These are phyloP conservation scores for Drosophila falleni DNA, from an alignment of 2,888 invertebrate genomes.

Conservation along the genomic window DNA sequence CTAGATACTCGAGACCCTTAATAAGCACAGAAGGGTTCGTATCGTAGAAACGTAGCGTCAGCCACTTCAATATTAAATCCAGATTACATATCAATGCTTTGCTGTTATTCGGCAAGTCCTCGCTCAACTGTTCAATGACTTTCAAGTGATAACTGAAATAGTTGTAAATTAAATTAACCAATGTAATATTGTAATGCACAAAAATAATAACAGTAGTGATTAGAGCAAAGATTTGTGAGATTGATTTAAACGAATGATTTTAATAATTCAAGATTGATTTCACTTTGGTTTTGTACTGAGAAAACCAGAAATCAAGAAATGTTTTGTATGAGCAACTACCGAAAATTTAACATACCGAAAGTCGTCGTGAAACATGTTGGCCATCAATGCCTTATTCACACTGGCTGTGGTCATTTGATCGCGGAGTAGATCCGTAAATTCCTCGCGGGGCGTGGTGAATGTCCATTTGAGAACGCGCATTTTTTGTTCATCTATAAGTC, in stretches of 20 bases:
- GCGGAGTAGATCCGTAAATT: conserved; percentile 96
- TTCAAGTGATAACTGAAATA: conserved; percentile 94
- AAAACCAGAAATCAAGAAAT: too few relatives aligned
- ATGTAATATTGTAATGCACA: background rate
- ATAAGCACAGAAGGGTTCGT: conserved; percentile 98
- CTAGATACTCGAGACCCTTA: conserved; percentile 97
- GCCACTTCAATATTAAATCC: conserved; percentile 98
- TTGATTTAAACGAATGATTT: too few relatives aligned
- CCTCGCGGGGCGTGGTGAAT: conserved; percentile 96
- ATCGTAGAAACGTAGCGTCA: conserved; percentile 98
- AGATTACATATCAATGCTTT: conserved; percentile 94
- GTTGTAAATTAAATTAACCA: background rate
- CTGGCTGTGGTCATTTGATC: conserved; percentile 96
- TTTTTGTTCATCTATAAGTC: conserved; percentile 97
- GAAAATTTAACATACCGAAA: conserved; percentile 88
- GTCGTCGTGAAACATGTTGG: conserved; percentile 97
- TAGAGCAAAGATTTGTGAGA: too few relatives aligned
- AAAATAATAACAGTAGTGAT: too few relatives aligned
- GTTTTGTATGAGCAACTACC: too few relatives aligned
- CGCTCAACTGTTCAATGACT: conserved; percentile 95
- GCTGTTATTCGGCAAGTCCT: conserved; percentile 92
- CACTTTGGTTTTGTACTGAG: too few relatives aligned
- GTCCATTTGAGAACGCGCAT: conserved; percentile 98
- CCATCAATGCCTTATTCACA: conserved; percentile 93
- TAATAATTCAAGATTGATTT: background rate